Evolutionary conservation across 1,140 invertebrate species (phyloP).

Genomic region (Drosophila arizonae): DNA sequence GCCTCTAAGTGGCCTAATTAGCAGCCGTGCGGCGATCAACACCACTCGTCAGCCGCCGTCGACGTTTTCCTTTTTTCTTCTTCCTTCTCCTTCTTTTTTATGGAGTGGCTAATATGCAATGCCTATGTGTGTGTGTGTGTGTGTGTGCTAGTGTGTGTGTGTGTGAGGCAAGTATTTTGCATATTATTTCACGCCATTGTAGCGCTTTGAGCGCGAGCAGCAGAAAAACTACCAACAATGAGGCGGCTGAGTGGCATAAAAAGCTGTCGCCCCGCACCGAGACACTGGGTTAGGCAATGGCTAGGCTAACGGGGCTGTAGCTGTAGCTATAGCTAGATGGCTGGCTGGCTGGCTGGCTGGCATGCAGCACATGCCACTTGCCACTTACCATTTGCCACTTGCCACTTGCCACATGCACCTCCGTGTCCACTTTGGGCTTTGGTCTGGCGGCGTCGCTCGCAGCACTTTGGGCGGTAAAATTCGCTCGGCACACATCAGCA

Average conservation of each 20-base stretch:
- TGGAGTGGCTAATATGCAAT: slow-evolving; percentile 45
- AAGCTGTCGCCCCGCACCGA: slow-evolving; percentile 62
- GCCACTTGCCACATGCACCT: slow-evolving; percentile 28
- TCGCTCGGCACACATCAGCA: slow-evolving; percentile 55
- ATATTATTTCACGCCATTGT: slow-evolving; percentile 81
- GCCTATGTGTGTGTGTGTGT: slow-evolving; percentile 12
- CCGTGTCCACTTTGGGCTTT: slow-evolving; percentile 50
- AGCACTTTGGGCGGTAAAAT: slow-evolving; percentile 75
- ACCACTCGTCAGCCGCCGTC: slow-evolving; percentile 65
- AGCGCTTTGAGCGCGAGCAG: slow-evolving; percentile 66
- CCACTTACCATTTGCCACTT: slow-evolving; percentile 12
- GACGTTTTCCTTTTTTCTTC: neutral
- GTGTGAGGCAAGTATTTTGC: slow-evolving; percentile 63
- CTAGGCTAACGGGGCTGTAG: neutral
- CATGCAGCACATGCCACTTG: slow-evolving; percentile 15
- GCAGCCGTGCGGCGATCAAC: slow-evolving; percentile 78
- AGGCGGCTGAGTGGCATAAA: slow-evolving; percentile 74
- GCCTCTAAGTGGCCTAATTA: slow-evolving; percentile 79
- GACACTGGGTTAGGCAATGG: slow-evolving; percentile 15
- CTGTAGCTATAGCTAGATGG: too few species aligned
- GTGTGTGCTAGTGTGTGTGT: slow-evolving; percentile 20
- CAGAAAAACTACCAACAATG: slow-evolving; percentile 67
- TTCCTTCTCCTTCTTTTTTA: neutral
- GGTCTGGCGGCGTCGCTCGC: slow-evolving; percentile 68
- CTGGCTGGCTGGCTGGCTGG: neutral